Evolutionary conservation across 1,140 invertebrate genomes (phyloP).

Genomic region (Trichonephila clavipes): DNA sequence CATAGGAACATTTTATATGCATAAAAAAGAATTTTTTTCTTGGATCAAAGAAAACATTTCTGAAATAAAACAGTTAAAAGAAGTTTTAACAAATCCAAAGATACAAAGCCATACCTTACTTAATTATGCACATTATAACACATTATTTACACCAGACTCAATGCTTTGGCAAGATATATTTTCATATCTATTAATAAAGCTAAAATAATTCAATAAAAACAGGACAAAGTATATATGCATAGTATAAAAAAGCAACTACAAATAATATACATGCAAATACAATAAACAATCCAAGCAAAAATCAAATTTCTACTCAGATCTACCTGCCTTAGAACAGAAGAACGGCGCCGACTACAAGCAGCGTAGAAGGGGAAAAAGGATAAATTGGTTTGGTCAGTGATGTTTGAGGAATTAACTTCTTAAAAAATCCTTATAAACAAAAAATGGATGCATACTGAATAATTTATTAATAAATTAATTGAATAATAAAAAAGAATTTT

Average conservation of each 20-base stretch:
- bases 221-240: background rate
- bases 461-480: background rate
- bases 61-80: too few relatives aligned
- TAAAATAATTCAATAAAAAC: too few relatives aligned
- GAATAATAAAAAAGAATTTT: background rate
- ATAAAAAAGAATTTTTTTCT: too few relatives aligned
- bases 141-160: too few relatives aligned
- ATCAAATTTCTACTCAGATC: constrained; percentile 75
- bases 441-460: constrained; percentile 32
- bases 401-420: constrained; percentile 13
- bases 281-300: constrained; percentile 34
- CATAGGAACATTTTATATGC: too few relatives aligned
- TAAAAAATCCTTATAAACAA: background rate
- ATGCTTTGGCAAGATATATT: too few relatives aligned
- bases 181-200: too few relatives aligned
- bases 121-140: too few relatives aligned
- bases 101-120: too few relatives aligned
- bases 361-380: constrained; percentile 70
- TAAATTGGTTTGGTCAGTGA: constrained; percentile 7
- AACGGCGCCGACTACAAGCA: constrained; percentile 80
- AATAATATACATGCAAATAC: constrained; percentile 43
- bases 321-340: constrained; percentile 81
- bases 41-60: too few relatives aligned
- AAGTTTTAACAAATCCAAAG: too few relatives aligned
- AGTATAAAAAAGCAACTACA: constrained; percentile 28